A percentile compares a stretch with the other conserved stretches of the same genome.
These are phyloP conservation scores for Centropristis striata DNA, from an alignment of 2,113 vertebrate species.

Conservation along the genomic window DNA sequence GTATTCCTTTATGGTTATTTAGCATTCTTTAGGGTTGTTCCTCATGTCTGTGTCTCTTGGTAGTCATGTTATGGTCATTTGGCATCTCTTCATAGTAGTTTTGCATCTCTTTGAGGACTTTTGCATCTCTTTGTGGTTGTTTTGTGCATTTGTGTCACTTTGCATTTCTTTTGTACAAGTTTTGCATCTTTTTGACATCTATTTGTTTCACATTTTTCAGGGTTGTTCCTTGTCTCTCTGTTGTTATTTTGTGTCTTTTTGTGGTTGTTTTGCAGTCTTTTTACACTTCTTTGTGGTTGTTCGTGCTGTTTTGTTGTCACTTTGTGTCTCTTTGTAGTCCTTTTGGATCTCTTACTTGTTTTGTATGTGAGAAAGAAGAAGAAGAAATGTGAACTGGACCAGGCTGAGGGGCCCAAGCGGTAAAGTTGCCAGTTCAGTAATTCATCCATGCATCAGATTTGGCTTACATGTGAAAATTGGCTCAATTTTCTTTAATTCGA, in stretches of 20 bases:
- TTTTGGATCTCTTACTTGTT: too few species aligned
- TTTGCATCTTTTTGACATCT: background rate
- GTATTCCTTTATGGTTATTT: background rate
- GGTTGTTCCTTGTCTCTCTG: slow-evolving; percentile 2
- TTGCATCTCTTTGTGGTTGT: background rate
- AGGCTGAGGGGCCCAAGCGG: too few species aligned
- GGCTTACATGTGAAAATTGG: background rate
- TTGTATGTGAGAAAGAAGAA: too few species aligned
- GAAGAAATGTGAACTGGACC: too few species aligned
- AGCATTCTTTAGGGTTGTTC: background rate
- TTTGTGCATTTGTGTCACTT: background rate
- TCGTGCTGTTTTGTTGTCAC: too few species aligned
- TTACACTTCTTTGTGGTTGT: background rate
- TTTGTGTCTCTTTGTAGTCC: background rate
- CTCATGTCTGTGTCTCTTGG: background rate
- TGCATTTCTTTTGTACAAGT: background rate
- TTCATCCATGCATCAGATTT: too few species aligned
- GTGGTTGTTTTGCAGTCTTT: slow-evolving; percentile 1
- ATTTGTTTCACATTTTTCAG: background rate
- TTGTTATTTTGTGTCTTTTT: background rate
- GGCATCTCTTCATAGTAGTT: background rate
- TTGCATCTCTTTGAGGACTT: background rate
- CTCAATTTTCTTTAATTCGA: slow-evolving; percentile 1
- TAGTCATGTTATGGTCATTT: background rate
- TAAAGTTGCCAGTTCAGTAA: background rate